Conservation (phyloP, 1,140 invertebrate genomes). For the Gonatopus flavifemur region DNA sequence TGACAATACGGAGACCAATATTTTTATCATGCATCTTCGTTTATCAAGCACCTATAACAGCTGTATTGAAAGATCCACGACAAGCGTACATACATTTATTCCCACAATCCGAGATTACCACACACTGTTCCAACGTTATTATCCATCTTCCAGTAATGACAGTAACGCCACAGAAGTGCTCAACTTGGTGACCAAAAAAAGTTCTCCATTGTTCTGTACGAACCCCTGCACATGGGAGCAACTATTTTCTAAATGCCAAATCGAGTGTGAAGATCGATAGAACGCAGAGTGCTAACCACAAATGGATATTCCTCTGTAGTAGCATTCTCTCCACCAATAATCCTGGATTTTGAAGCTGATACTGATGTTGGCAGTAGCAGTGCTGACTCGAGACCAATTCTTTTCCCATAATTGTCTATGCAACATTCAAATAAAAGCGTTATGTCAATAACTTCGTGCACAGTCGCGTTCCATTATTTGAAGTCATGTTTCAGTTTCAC, state of each 20-base stretch:
- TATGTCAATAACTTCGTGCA: neutral
- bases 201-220: conserved; percentile 36
- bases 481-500: too few relatives aligned
- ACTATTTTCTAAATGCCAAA: conserved; percentile 24
- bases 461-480: neutral
- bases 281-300: conserved; percentile 50
- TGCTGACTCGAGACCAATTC: conserved; percentile 3
- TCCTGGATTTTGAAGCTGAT: conserved; percentile 27
- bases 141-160: conserved; percentile 54
- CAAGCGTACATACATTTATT: too few relatives aligned
- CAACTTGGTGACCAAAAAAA: conserved; percentile 40
- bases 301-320: conserved; percentile 61
- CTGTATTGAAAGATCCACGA: too few relatives aligned
- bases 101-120: too few relatives aligned
- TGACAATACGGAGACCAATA: too few relatives aligned
- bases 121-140: conserved; percentile 52
- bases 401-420: conserved; percentile 18
- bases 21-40: too few relatives aligned
- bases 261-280: conserved; percentile 20
- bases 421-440: conserved; percentile 13
- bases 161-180: conserved; percentile 59
- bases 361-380: neutral
- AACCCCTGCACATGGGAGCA: conserved; percentile 30
- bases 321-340: conserved; percentile 59
- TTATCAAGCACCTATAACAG: too few relatives aligned